Conservation (phyloP, 1,140 invertebrate genomes). For the Lordiphosa clarofinis region DNA sequence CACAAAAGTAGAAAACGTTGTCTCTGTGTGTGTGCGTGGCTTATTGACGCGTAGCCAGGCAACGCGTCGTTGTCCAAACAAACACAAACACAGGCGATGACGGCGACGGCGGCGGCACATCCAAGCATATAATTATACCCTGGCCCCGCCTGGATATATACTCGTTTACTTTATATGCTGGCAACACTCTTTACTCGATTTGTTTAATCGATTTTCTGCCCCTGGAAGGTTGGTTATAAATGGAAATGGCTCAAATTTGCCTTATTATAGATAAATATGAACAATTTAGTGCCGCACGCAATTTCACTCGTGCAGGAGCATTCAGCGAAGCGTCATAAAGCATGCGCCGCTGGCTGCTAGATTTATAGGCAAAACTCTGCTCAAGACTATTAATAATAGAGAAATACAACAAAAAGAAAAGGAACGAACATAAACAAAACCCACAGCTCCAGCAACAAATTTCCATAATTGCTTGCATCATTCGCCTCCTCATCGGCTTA, state of each 20-base stretch:
- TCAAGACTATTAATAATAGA: constrained; percentile 56
- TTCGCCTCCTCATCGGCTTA: constrained; percentile 11
- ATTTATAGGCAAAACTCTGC: constrained; percentile 51
- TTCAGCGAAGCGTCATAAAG: constrained; percentile 58
- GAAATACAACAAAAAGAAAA: constrained; percentile 23
- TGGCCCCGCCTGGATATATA: neutral
- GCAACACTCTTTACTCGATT: constrained; percentile 66
- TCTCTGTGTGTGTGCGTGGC: constrained; percentile 22
- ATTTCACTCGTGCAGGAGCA: neutral
- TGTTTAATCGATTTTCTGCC: constrained; percentile 74
- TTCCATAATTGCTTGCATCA: constrained; percentile 61
- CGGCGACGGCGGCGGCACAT: constrained; percentile 9
- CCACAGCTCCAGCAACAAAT: constrained; percentile 35
- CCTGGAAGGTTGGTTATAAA: too few relatives aligned
- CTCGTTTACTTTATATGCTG: neutral
- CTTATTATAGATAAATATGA: constrained; percentile 76
- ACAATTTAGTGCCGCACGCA: constrained; percentile 67
- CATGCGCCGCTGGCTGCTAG: constrained; percentile 53
- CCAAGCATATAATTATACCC: constrained; percentile 50
- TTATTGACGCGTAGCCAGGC: constrained; percentile 52
- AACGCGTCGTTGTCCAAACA: constrained; percentile 43
- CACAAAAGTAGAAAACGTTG: neutral
- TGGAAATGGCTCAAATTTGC: constrained; percentile 57
- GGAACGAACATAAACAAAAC: constrained; percentile 19
- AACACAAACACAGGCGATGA: constrained; percentile 44